Base-by-base conservation (phyloP, 2,888 invertebrate genomes). In the Drosophila suboccidentalis region DNA sequence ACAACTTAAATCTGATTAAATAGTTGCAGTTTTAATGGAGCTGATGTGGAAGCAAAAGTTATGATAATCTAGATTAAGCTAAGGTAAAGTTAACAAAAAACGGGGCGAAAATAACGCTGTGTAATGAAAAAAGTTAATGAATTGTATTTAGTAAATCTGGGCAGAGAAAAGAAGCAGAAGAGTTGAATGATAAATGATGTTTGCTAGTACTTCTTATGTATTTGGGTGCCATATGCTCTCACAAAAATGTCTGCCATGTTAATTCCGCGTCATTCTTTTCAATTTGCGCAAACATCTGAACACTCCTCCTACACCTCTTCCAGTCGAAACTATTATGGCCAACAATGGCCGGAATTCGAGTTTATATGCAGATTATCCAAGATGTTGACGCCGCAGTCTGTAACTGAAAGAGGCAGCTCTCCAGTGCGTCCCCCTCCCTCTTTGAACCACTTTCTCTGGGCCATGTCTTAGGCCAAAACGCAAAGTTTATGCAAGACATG, bases 181-280 rank as follows among this genome's bases (percentile, higher is more conserved):
- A 54, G 61, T 29, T 61, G 36, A 43, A 61, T 54, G 54, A 46
- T 38, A 61, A 54, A 53, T 44, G 54, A 38, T 62, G 46, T 46
- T 46, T 32, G 38, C 38, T 32, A 38, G 13, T 10, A 58, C 13
- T 58, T 29, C 19, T 13, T 17, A 39, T 32, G 3, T 10, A 32
- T 39, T 38, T 46, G 11, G 29, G 41, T 36, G 29, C 9, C 49
- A 57, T 43, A 57, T 41, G 36, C 49, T 8, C 44, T 17, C 38
- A 32, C 57, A 62, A 62, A 62, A 62, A 39, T 59, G 75, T 66
- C 54, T 58, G 58, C 29, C 55, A 73, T 72, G 60, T 75, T 64
- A 58, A 75, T 78, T 75, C 49, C 68, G 63, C 59, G 63, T 60
- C 63, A 64, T 58, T 73, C 57, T 75, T 75, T 75, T 78, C 68